Base-by-base conservation (phyloP, 2,888 invertebrate genomes). In the Agriopis aurantiaria region DNA sequence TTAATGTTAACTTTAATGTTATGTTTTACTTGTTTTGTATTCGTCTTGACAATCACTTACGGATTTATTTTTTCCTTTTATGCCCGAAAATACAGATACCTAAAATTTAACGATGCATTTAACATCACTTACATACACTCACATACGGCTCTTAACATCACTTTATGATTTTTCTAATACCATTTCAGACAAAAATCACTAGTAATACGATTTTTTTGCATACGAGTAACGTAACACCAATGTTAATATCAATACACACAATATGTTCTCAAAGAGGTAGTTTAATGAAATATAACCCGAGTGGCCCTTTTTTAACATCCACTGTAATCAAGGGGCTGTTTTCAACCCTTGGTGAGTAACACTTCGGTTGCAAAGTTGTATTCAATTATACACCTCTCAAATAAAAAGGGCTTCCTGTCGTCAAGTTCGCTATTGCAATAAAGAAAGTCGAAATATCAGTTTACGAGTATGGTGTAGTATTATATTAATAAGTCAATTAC, bases 321-420 rank as follows among this genome's bases (percentile, higher is more conserved):
- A 40, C 65, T 51, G 55, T 51, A 55, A 59, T 58, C 8, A 67
- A 60, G 65, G 66, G 64, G 11, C 33, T 60, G 63, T 49, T 51
- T 58, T 17, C 60, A 58, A 65, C 69, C 65, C 52, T 57, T 45
- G 40, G 53, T 10, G 12, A 59, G 48, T 52, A 56, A 40, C 12
- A 40, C 52, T 43, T 48, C 48, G 58, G 57, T 67, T 66, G 62
- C 48, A 40, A 66, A 52, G 40, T 62, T 17, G 55, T 33, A 52
- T 65, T 52, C 48, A 59, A 68, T 63, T 66, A 68, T 71, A 61
- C 66, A 74, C 72, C 70, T 64, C 63, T 49, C 40, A 33, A 63
- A 14, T 46, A 23, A 2, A 64, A 67, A 14, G 66, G 59, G 43
- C 68, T 56, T 56, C 11, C 51, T 55, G 49, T 57, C 56, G 49